Base-by-base conservation (phyloP, 2,888 invertebrate genomes). In the Eupithecia insigniata region DNA sequence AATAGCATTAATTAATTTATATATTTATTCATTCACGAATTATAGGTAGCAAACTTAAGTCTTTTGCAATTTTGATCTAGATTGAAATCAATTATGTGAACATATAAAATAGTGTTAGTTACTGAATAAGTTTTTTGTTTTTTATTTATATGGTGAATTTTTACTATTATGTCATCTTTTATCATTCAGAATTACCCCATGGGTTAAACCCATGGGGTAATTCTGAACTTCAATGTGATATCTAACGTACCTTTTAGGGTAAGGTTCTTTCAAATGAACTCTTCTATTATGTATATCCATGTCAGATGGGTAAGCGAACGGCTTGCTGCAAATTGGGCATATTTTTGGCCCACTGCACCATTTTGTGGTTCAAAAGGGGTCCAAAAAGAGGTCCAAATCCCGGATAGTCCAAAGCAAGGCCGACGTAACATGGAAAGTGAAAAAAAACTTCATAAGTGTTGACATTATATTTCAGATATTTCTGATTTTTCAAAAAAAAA, bases 241-340 rank as follows among this genome's bases (percentile, higher is more conserved):
- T 64, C 14, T 26, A 70, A 68, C 74, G 64, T 71, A 74, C 74
- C 74, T 74, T 74, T 74, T 74, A 64, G 74, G 71, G 64, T 74
- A 74, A 61, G 74, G 74, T 64, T 74, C 71, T 66, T 71, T 74
- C n/a, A 74, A 67, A 74, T 74, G 74, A 64, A 71, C 74, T 58
- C 74, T 69, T 28, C 71, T 74, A 67, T 71, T 69, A 46, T 74
- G 74, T 26, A 69, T 30, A 43, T 74, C 74, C 74, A 74, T 64
- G 22, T 74, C 70, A 14, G 74, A 71, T 18, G 69, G 58, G 26
- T 68, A 74, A 10, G 74, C 68, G 62, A 74, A 74, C n/a, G 74
- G 74, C 62, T 74, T 74, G 67, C 43, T 66, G 66, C 74, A 74
- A 36, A 74, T 66, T n/a, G 74, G 71, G 39, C 74, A 74, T 34